These are phyloP conservation scores for Ennomos fuscantarius DNA, from an alignment of 2,888 invertebrate species.

Conservation along the genomic window DNA sequence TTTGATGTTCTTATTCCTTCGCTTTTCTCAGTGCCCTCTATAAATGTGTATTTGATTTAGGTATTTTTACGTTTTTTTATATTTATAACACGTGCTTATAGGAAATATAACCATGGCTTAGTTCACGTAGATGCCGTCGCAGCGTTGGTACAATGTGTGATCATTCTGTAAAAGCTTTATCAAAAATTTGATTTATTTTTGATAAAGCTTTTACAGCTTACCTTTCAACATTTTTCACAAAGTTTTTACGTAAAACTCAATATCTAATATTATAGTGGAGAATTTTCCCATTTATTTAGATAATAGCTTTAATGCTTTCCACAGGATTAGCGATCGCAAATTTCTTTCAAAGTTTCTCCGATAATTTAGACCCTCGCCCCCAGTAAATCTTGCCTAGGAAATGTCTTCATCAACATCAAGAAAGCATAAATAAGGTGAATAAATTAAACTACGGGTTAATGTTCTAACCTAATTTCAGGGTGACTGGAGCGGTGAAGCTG, in stretches of 20 bases:
- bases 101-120: too few species aligned
- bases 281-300: conserved; percentile 6
- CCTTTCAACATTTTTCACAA: not conserved
- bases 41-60: too few species aligned
- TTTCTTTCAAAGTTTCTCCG: conserved; percentile 14
- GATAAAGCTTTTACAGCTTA: too few species aligned
- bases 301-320: conserved; percentile 15
- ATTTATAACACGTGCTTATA: too few species aligned
- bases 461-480: conserved; percentile 9
- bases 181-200: too few species aligned
- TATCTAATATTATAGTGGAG: not conserved
- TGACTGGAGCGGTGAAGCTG: not conserved
- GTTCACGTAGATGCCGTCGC: too few species aligned
- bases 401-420: conserved; percentile 16
- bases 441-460: conserved; percentile 10
- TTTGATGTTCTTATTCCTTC: too few species aligned
- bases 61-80: too few species aligned
- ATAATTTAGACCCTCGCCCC: conserved; percentile 13
- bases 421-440: conserved; percentile 1
- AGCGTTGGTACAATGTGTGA: too few species aligned
- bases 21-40: too few species aligned
- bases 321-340: not conserved
- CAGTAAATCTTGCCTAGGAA: conserved; percentile 21
- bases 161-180: too few species aligned
- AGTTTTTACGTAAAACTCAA: too few species aligned